Percentiles rank a stretch among this genome's conserved stretches.
Conservation (phyloP, 2,888 invertebrate species). For the Villa cingulata region DNA sequence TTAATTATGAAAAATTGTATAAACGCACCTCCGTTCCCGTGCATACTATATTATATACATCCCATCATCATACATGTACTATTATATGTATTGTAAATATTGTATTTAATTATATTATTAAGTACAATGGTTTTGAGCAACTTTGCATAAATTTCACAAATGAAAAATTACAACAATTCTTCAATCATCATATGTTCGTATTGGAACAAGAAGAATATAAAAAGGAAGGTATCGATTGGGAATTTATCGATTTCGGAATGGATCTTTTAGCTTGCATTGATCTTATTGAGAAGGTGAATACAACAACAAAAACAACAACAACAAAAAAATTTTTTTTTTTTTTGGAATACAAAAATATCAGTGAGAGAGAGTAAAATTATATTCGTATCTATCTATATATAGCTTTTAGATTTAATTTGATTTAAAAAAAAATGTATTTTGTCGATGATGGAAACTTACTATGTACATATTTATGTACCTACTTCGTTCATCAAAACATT, state of each 20-base stretch:
- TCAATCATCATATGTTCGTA: conserved; percentile 98
- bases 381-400: no score
- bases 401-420: no score
- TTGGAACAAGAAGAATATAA: conserved; percentile 95
- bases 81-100: background rate
- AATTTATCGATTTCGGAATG: conserved; percentile 96
- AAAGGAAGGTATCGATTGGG: conserved; percentile 87
- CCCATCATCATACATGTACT: background rate
- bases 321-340: background rate
- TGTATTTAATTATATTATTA: conserved; percentile 27
- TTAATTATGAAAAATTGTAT: no score
- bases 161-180: conserved; percentile 95
- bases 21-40: no score
- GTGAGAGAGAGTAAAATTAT: no score
- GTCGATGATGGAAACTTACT: no score
- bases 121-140: conserved; percentile 95
- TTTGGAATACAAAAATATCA: no score
- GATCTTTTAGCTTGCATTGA: conserved; percentile 92
- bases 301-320: background rate
- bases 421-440: no score
- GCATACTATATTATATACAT: no score
- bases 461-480: no score
- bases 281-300: conserved; percentile 78
- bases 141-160: conserved; percentile 98
- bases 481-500: no score